A percentile compares a stretch with the other conserved stretches of the same genome.
These are phyloP conservation scores for Acestrorhynchus altus DNA, from an alignment of 2,797 vertebrate species.

Conservation along the genomic window DNA sequence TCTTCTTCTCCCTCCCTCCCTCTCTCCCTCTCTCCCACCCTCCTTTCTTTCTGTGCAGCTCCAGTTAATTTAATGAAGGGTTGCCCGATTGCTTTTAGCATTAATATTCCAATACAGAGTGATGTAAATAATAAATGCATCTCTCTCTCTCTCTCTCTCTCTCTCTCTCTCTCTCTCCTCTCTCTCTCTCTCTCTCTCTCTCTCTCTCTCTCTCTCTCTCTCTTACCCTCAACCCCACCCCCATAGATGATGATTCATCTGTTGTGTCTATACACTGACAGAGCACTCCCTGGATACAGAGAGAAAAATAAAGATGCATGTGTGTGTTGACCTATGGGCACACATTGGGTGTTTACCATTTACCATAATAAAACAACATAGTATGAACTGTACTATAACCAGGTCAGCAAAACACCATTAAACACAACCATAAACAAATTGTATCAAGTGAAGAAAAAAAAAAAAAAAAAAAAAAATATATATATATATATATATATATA, in stretches of 20 bases:
- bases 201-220: slow-evolving; percentile 19
- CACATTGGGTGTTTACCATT: not conserved
- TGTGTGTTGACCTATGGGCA: slow-evolving; percentile 20
- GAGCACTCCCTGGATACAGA: slow-evolving; percentile 52
- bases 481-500: too few species aligned
- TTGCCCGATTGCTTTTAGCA: slow-evolving; percentile 89
- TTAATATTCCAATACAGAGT: slow-evolving; percentile 88
- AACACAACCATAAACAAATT: not conserved
- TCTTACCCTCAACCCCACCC: not conserved
- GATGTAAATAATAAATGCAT: slow-evolving; percentile 87
- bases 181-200: slow-evolving; percentile 47
- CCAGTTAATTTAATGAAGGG: slow-evolving; percentile 85
- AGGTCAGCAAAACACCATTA: not conserved
- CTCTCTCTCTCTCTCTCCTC: slow-evolving; percentile 37
- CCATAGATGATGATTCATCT: slow-evolving; percentile 78
- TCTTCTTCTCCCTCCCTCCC: slow-evolving; percentile 28
- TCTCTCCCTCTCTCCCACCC: slow-evolving; percentile 31
- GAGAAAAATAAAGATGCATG: slow-evolving; percentile 56
- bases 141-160: slow-evolving; percentile 40
- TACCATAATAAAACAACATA: not conserved
- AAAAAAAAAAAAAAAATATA: too few species aligned
- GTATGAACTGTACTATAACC: not conserved
- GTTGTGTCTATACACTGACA: slow-evolving; percentile 77
- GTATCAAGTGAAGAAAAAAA: not conserved
- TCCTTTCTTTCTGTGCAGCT: slow-evolving; percentile 68